Base-by-base conservation (phyloP, 2,888 invertebrate genomes). In the Melanchra persicariae region DNA sequence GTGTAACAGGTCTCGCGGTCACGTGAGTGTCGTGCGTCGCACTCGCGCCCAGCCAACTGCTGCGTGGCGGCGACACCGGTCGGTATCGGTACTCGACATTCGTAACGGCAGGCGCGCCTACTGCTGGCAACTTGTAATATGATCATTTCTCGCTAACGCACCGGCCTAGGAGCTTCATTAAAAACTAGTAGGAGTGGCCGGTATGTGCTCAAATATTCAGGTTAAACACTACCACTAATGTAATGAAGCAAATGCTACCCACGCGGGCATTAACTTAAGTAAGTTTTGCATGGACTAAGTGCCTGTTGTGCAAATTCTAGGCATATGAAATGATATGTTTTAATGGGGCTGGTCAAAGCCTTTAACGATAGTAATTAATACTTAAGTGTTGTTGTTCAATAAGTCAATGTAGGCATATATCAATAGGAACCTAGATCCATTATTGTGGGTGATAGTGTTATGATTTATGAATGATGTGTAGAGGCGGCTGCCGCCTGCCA, bases 171-270 rank as follows among this genome's bases (percentile, higher is more conserved):
- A 49, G 40, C 59, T 43, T 77, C 22, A 70, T 74, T 78, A 61
- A 45, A 26, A 77, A 61, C 60, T 57, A 34, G 71, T 71, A 40
- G 71, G 77, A 76, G 78, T 10, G 55, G 78, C 57, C 49, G 70
- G 77, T 17, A 70, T 70, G 59, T 37, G 37, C 37, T n/a, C 49
- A 45, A 60, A 45, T 61, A 77, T 70, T 61, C 24, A 77, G 72
- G 45, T 77, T 59, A 59, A 40, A 68, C 19, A 52, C 4, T 26
- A 40, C 15, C 24, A 47, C 58, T 8, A 73, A 49, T 10, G 24
- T 47, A 67, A 52, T 47, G 37, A 76, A 30, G 40, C 58, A 24
- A 47, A 52, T 30, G n/a, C 30, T 34, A 10, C 15, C 24, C 37
- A 55, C 30, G 17, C 15, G 8, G n/a, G 24, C 49, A 24, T 47